Conservation (phyloP, 2,888 invertebrate species). For the Cheilosia grossa region DNA sequence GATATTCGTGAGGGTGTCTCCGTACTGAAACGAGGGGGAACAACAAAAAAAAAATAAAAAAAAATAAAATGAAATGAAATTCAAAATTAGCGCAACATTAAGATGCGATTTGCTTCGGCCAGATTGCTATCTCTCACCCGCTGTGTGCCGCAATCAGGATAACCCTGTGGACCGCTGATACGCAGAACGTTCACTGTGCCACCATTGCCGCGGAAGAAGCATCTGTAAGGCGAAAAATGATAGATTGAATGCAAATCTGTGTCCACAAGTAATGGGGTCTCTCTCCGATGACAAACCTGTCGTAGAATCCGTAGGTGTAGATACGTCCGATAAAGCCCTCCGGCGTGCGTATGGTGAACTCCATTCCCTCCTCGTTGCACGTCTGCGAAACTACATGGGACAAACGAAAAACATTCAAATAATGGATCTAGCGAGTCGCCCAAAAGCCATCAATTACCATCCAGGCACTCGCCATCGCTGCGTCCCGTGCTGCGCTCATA, state of each 20-base stretch:
- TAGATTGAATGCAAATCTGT: conserved; percentile 37
- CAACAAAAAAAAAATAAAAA: not conserved
- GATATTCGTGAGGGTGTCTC: conserved; percentile 96
- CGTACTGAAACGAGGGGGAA: conserved; percentile 86
- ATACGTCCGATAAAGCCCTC: conserved; percentile 95
- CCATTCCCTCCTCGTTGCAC: conserved; percentile 97
- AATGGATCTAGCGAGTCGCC: conserved; percentile 38
- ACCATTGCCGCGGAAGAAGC: conserved; percentile 95
- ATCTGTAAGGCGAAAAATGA: conserved; percentile 82
- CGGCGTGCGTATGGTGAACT: conserved; percentile 93
- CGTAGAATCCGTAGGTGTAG: conserved; percentile 96
- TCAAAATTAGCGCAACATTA: conserved; percentile 67
- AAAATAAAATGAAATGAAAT: conserved; percentile 8
- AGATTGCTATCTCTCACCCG: conserved; percentile 84
- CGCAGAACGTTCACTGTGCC: conserved; percentile 92
- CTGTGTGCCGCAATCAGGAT: conserved; percentile 96
- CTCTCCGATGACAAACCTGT: conserved; percentile 83
- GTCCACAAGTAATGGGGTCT: conserved; percentile 20
- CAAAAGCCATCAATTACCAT: conserved; percentile 86
- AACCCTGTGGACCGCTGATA: conserved; percentile 95
- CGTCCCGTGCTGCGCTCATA: conserved; percentile 91
- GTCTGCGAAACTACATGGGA: conserved; percentile 90
- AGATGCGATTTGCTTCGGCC: conserved; percentile 51
- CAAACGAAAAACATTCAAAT: conserved; percentile 52
- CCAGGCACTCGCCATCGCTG: conserved; percentile 91